phyloP scores from a whole-genome alignment of 1,140 invertebrate species.

The Drosophila bifasciata region DNA sequence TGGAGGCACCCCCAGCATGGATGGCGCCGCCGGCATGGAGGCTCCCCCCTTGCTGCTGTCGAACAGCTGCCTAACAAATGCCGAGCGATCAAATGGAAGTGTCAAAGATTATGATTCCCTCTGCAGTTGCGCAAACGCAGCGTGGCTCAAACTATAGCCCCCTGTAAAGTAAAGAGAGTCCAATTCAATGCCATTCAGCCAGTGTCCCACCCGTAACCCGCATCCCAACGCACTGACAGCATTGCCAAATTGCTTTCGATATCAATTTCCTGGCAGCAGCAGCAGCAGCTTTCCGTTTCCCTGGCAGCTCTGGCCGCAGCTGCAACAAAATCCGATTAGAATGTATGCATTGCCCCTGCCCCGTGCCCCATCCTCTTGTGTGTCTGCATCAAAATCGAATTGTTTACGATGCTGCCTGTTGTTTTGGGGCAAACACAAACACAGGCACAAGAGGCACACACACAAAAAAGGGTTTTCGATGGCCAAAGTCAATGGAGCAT shows the following conservation, averaged over 20 bases:
- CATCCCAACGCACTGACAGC: slow-evolving; percentile 12
- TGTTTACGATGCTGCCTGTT: slow-evolving; percentile 69
- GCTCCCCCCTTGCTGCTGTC: slow-evolving; percentile 3
- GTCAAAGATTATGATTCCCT: slow-evolving; percentile 58
- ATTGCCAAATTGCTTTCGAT: slow-evolving; percentile 77
- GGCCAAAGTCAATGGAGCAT: slow-evolving; percentile 49
- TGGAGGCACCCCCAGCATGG: too few relatives aligned
- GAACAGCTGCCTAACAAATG: slow-evolving; percentile 54
- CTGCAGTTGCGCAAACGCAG: slow-evolving; percentile 74
- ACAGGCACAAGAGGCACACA: neutral
- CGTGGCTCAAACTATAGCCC: slow-evolving; percentile 21
- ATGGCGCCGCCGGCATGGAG: neutral
- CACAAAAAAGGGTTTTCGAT: slow-evolving; percentile 9
- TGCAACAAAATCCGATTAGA: slow-evolving; percentile 79
- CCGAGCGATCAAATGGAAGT: slow-evolving; percentile 57
- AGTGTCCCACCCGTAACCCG: slow-evolving; percentile 3
- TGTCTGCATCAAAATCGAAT: slow-evolving; percentile 61
- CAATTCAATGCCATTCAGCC: slow-evolving; percentile 8
- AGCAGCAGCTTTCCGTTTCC: slow-evolving; percentile 44
- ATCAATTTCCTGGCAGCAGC: slow-evolving; percentile 77
- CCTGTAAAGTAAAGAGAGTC: slow-evolving; percentile 12
- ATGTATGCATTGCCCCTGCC: slow-evolving; percentile 37
- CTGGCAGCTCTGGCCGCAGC: slow-evolving; percentile 65
- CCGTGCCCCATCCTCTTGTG: neutral
- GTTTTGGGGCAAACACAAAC: slow-evolving; percentile 41